Evolutionary conservation across 1,140 invertebrate genomes (phyloP).

Genomic region (Hylyphantes graminicola): DNA sequence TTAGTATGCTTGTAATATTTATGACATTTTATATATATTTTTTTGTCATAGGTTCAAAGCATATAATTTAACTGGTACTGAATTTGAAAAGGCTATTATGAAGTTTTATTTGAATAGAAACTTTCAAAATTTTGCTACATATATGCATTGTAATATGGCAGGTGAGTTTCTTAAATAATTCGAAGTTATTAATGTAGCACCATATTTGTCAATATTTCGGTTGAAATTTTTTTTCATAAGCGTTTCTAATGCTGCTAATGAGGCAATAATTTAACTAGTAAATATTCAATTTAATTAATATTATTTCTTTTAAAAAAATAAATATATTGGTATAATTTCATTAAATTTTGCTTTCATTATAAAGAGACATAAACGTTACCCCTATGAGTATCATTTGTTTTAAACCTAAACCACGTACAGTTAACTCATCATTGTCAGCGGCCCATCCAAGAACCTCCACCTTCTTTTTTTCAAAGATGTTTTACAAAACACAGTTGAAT

Average conservation of each 20-base stretch:
- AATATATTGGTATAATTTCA: background rate
- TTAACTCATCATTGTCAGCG: no score
- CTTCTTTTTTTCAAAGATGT: no score
- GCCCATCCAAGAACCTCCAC: no score
- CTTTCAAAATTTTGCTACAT: background rate
- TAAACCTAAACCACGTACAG: no score
- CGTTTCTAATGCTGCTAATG: no score
- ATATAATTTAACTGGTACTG: conserved; percentile 20
- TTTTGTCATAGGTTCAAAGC: conserved; percentile 5
- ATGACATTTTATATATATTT: background rate
- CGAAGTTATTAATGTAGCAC: no score
- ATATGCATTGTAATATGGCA: conserved; percentile 37
- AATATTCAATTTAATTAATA: no score
- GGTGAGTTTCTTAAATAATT: conserved; percentile 8
- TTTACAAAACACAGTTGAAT: no score
- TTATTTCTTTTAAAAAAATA: background rate
- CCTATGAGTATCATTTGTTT: background rate
- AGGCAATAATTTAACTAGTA: no score
- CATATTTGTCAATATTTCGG: no score
- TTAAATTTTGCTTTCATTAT: background rate
- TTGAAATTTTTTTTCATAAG: no score
- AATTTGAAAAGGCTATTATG: conserved; percentile 44
- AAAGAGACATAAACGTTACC: background rate
- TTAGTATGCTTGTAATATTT: background rate
- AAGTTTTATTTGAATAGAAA: conserved; percentile 49